Conservation (phyloP, 2,113 vertebrate species). For the Platichthys flesus region DNA sequence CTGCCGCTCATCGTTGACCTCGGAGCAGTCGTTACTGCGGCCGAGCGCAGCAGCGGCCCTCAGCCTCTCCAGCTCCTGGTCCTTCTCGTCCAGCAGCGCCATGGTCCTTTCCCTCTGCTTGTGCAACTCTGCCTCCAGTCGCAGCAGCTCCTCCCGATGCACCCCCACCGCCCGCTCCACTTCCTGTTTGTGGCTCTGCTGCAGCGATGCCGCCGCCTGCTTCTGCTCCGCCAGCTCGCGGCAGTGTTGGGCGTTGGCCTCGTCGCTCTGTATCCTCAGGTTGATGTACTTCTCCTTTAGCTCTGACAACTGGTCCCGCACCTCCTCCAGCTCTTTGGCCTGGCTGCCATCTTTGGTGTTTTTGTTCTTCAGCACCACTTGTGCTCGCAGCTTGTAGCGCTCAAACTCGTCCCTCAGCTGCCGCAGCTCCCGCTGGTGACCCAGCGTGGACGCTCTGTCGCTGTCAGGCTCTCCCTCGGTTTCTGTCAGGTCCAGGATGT, state of each 20-base stretch:
- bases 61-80: conserved; percentile 89
- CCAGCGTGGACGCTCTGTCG: conserved; percentile 78
- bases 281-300: conserved; percentile 91
- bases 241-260: conserved; percentile 79
- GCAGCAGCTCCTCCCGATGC: conserved; percentile 84
- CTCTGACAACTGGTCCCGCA: conserved; percentile 88
- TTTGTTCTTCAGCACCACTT: conserved; percentile 93
- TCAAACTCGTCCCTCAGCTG: conserved; percentile 96
- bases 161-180: conserved; percentile 81
- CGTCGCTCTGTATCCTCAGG: conserved; percentile 87
- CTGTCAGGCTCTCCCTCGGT: conserved; percentile 59
- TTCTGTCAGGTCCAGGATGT: conserved; percentile 78
- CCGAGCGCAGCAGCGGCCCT: conserved; percentile 48
- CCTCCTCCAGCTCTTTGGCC: conserved; percentile 89
- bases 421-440: conserved; percentile 91
- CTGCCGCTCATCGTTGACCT: accelerated
- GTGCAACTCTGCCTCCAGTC: conserved; percentile 92
- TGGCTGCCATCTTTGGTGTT: conserved; percentile 85
- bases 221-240: conserved; percentile 79
- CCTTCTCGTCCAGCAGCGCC: conserved; percentile 91
- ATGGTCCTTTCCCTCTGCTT: conserved; percentile 91
- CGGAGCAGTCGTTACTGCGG: background rate
- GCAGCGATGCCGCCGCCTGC: conserved; percentile 77
- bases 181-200: conserved; percentile 88
- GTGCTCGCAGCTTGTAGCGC: conserved; percentile 91